These are phyloP conservation scores for Saccopteryx leptura DNA, from an alignment of 2,113 vertebrate genomes.

Conservation along the genomic window DNA sequence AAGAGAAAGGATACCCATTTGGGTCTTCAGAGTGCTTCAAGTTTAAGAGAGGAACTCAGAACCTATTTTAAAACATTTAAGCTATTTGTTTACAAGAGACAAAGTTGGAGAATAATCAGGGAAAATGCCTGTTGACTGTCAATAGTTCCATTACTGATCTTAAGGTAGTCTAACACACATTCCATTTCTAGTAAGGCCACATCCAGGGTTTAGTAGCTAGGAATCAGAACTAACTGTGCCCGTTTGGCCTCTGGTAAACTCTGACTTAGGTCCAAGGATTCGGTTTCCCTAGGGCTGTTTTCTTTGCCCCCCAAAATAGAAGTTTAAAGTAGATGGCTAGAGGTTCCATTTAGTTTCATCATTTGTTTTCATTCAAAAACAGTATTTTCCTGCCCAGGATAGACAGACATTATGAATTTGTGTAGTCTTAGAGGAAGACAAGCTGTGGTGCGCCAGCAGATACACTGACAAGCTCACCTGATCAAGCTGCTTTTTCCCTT, in stretches of 20 bases:
- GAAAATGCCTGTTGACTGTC: not conserved
- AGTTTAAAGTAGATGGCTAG: not conserved
- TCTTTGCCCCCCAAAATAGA: not conserved
- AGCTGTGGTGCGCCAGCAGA: accelerated
- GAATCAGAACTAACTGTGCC: not conserved
- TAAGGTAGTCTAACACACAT: accelerated
- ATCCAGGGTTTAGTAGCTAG: not conserved
- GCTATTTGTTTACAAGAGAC: not conserved
- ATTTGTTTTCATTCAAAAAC: not conserved
- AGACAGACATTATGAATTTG: not conserved
- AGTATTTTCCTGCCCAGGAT: not conserved
- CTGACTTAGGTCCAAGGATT: not conserved
- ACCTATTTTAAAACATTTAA: not conserved
- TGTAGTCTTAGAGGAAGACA: not conserved
- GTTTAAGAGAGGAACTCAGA: not conserved
- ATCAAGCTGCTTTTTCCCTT: not conserved
- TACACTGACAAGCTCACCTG: not conserved
- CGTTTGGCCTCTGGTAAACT: not conserved
- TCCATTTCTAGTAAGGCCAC: not conserved
- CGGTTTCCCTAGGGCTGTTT: not conserved
- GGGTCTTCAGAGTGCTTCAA: not conserved
- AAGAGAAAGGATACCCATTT: not conserved
- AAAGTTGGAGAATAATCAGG: not conserved
- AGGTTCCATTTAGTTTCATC: not conserved
- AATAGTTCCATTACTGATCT: not conserved